A percentile compares a stretch with the other conserved stretches of the same genome.
Evolutionary conservation across 2,797 vertebrate genomes (phyloP).

Genomic region (Glossophaga mutica): DNA sequence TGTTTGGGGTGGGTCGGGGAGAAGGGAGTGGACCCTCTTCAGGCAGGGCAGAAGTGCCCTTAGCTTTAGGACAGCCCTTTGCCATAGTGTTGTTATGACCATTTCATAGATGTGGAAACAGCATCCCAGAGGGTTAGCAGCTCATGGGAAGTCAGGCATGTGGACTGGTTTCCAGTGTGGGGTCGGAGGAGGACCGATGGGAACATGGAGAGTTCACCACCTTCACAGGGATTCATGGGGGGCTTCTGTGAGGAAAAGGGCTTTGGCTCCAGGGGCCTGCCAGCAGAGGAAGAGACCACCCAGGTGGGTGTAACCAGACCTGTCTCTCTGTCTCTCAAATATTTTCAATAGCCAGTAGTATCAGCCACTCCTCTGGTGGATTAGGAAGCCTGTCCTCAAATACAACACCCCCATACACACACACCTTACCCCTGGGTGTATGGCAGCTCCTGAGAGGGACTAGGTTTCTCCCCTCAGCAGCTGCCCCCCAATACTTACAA

Average conservation of each 20-base stretch:
- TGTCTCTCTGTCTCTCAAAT: not conserved
- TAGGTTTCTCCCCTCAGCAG: not conserved
- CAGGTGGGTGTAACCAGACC: too few relatives aligned
- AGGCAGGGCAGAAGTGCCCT: constrained; percentile 14
- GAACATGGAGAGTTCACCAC: not conserved
- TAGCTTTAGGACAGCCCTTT: not conserved
- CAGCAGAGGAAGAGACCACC: not conserved
- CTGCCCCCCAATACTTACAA: not conserved
- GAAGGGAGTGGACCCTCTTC: constrained; percentile 66
- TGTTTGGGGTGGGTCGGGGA: not conserved
- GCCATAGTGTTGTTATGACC: not conserved
- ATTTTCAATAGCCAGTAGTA: not conserved
- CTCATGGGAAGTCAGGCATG: not conserved
- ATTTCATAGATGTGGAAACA: not conserved
- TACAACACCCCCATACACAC: not conserved
- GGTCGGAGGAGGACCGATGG: not conserved
- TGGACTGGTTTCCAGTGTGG: not conserved
- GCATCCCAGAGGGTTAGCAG: not conserved
- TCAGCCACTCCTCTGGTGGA: not conserved
- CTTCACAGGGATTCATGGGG: not conserved
- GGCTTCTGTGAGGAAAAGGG: not conserved
- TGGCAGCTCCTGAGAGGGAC: not conserved
- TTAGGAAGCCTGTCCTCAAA: not conserved
- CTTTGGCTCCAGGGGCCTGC: not conserved
- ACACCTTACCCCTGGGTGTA: not conserved